These are phyloP conservation scores for Agapornis roseicollis DNA, from an alignment of 2,113 vertebrate species.

Conservation along the genomic window DNA sequence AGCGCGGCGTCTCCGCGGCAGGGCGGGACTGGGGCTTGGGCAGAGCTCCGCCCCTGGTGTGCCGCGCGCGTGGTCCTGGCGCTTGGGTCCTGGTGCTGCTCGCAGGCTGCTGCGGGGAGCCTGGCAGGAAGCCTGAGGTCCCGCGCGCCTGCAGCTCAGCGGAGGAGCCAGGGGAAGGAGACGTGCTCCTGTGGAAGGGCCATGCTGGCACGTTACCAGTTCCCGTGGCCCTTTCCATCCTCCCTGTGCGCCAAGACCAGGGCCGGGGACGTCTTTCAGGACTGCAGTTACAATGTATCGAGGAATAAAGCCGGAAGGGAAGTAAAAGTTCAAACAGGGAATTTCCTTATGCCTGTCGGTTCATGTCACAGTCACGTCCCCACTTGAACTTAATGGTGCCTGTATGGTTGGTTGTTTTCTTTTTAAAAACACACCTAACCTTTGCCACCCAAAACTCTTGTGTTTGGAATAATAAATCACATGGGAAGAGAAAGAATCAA, in stretches of 20 bases:
- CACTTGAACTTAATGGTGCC: not conserved
- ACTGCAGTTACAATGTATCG: accelerated
- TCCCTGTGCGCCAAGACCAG: accelerated
- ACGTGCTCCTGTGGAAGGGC: not conserved
- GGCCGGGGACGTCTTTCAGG: too few species aligned
- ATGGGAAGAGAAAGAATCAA: not conserved
- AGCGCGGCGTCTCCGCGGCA: not conserved
- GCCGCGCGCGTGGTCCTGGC: accelerated
- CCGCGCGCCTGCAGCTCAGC: accelerated
- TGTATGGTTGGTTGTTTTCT: not conserved
- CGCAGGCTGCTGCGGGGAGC: too few species aligned
- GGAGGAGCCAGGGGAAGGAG: not conserved
- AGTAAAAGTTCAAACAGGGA: not conserved
- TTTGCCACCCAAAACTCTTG: not conserved
- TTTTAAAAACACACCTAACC: not conserved
- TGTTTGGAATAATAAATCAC: not conserved
- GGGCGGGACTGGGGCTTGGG: accelerated
- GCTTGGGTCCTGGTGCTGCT: too few species aligned
- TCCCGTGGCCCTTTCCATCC: not conserved
- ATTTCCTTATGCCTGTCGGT: not conserved
- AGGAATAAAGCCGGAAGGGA: not conserved
- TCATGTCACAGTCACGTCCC: not conserved
- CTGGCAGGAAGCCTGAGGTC: accelerated
- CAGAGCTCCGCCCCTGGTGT: not conserved
- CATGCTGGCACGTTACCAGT: not conserved